Evolutionary conservation across 2,888 invertebrate genomes (phyloP), one percentile per base, ranked within the genome.

Genomic region (Nebria brevicollis): DNA sequence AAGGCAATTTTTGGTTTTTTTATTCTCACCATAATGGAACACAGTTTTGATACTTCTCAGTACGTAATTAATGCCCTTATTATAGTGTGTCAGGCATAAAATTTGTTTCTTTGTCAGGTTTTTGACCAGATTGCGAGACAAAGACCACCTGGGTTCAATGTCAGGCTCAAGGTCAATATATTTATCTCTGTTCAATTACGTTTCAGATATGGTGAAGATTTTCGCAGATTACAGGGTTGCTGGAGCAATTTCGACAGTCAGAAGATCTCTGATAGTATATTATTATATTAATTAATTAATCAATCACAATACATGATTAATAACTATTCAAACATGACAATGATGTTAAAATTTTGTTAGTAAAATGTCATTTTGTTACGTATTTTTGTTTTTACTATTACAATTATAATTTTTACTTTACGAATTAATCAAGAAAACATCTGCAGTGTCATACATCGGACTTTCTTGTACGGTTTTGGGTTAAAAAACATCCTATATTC

Each of bases 131-230:
- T 20, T 64, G 20, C 54, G 65, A 77, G 77, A 77, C 77, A 77
- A 77, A 77, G 70, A 66, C 43, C 68, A 66, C 64, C 75, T 34
- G 54, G 72, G 78, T 72, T 78, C 78, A 78, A 78, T 78, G 78
- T 78, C 73, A 78, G 72, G 64, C 2, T 11, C 73, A 78, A 78
- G 78, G 78, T 66, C 78, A 26, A 73, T 34, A 72, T n/a, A 26
- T 25, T 68, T 25, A 68, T 68, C 25, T 25, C 20, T 54, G 54
- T 54, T 54, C 54, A 54, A 54, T 54, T 54, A 6, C 8, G 54
- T 54, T 54, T 54, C 13, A 13, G 54, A 54, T 54, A 54, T 13
- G 54, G 8, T 8, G 54, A 54, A 54, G 54, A 54, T 54, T 8
- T 54, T 8, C 54, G 54, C 54, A 54, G 54, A 54, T 54, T 54